These are phyloP conservation scores for Podargus strigoides DNA, from an alignment of 2,797 vertebrate genomes.

Conservation along the genomic window DNA sequence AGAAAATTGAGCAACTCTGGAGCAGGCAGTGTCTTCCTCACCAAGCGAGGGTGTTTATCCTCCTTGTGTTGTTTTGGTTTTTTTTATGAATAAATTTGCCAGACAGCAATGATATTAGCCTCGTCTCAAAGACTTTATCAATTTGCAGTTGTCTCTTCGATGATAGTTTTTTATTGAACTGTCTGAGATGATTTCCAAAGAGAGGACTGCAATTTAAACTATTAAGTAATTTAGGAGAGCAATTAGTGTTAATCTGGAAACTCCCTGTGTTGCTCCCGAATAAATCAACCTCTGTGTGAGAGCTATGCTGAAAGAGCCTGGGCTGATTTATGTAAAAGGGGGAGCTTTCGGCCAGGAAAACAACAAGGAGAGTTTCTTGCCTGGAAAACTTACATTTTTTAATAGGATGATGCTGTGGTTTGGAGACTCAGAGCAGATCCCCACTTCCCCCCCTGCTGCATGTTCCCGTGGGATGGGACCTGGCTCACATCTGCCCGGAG, in stretches of 20 bases:
- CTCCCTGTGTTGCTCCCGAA: constrained; percentile 55
- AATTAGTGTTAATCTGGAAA: constrained; percentile 68
- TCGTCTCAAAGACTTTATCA: constrained; percentile 36
- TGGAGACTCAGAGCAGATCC: not conserved
- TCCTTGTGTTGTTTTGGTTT: not conserved
- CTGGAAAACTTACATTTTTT: not conserved
- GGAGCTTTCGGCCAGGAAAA: not conserved
- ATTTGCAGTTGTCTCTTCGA: constrained; percentile 47
- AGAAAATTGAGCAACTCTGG: not conserved
- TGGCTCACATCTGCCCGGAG: accelerated
- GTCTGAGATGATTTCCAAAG: constrained; percentile 54
- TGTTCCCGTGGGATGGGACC: accelerated
- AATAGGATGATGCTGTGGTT: not conserved
- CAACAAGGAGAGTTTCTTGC: not conserved
- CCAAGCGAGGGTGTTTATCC: not conserved
- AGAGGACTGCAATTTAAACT: constrained; percentile 57
- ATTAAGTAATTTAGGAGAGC: constrained; percentile 64
- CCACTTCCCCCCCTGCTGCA: accelerated
- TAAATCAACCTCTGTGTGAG: constrained; percentile 59
- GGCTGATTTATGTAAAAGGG: not conserved
- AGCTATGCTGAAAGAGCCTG: not conserved
- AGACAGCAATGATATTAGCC: constrained; percentile 33
- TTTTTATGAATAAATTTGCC: constrained; percentile 48
- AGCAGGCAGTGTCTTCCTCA: not conserved
- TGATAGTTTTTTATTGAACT: constrained; percentile 50